Base-by-base conservation (phyloP, 2,888 invertebrate genomes). In the Amblyjoppa proteus region DNA sequence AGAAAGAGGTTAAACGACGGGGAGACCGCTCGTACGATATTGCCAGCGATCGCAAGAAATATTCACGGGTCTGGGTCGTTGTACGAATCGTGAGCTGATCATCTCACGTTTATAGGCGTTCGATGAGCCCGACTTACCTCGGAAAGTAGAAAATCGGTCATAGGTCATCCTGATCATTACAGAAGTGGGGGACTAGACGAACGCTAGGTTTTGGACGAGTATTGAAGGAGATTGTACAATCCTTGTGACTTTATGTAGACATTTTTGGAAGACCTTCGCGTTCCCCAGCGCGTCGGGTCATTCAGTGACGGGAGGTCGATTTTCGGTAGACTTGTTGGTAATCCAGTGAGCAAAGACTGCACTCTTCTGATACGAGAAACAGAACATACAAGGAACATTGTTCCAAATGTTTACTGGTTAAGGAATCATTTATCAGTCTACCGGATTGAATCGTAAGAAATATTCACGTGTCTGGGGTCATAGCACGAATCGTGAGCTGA, bases 1-100 rank as follows among this genome's bases (percentile, higher is more conserved):
- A 58, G 81, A 85, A 85, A 56, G 84, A 78, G 84, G 84, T 85
- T 81, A 70, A 81, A 68, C 74, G 77, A 78, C 56, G 64, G 11
- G 61, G 64, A 53, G 68, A 71, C 70, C 45, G 81, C n/a, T 51
- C 61, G 61, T 81, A 64, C 53, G 64, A 84, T 73, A 66, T 81
- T 16, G 51, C 69, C 11, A n/a, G 53, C 64, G 68, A 41, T 74
- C 34, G 64, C 41, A 51, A 68, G 70, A 83, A 79, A 83, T 75
- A 75, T 75, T 69, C 79, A 16, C 64, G 49, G 41, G 58, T 83
- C 78, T 61, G 78, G 69, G 61, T 78, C 53, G 51, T 28, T 28
- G 28, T 38, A 7, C 49, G 41, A 74, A 74, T 79, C 58, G 61
- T 69, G 61, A 74, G 41, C 34, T 6, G 31, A 56, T 49, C 56